Conservation (phyloP, 1,140 invertebrate genomes). For the Papilio aristodemus region DNA sequence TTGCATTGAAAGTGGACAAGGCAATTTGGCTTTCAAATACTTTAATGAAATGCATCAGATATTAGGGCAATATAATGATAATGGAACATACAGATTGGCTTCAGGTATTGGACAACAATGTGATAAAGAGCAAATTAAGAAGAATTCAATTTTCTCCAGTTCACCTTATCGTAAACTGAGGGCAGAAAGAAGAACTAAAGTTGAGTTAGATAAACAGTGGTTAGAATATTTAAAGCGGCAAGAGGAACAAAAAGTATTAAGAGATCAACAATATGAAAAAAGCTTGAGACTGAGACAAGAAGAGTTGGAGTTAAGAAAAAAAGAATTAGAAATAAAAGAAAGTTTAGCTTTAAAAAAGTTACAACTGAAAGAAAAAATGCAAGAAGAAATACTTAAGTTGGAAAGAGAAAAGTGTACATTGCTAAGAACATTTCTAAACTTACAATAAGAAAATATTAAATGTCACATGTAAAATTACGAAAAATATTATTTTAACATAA, state of each 20-base stretch:
- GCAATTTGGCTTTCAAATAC: slow-evolving; percentile 56
- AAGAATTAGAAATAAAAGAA: slow-evolving; percentile 65
- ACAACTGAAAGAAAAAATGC: slow-evolving; percentile 61
- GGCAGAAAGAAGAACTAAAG: slow-evolving; percentile 58
- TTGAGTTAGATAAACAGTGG: slow-evolving; percentile 67
- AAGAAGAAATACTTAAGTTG: slow-evolving; percentile 63
- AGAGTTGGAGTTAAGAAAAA: slow-evolving; percentile 59
- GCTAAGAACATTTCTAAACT: slow-evolving; percentile 46
- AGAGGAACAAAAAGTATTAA: slow-evolving; percentile 55
- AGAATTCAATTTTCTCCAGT: slow-evolving; percentile 47
- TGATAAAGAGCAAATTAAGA: slow-evolving; percentile 45
- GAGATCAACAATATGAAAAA: slow-evolving; percentile 62
- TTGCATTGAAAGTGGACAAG: slow-evolving; percentile 61
- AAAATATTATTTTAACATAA: no score
- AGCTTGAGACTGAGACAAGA: slow-evolving; percentile 60
- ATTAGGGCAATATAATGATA: slow-evolving; percentile 55
- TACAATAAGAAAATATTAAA: background rate
- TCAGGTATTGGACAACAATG: slow-evolving; percentile 53
- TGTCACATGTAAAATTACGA: no score
- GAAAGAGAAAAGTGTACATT: slow-evolving; percentile 65
- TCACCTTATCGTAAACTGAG: slow-evolving; percentile 56
- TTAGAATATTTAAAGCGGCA: slow-evolving; percentile 60
- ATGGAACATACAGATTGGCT: slow-evolving; percentile 56
- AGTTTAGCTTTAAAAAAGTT: slow-evolving; percentile 61
- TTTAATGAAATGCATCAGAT: slow-evolving; percentile 72